Evolutionary conservation across 2,113 vertebrate genomes (phyloP).

Genomic region (Benitochromis conjunctus): DNA sequence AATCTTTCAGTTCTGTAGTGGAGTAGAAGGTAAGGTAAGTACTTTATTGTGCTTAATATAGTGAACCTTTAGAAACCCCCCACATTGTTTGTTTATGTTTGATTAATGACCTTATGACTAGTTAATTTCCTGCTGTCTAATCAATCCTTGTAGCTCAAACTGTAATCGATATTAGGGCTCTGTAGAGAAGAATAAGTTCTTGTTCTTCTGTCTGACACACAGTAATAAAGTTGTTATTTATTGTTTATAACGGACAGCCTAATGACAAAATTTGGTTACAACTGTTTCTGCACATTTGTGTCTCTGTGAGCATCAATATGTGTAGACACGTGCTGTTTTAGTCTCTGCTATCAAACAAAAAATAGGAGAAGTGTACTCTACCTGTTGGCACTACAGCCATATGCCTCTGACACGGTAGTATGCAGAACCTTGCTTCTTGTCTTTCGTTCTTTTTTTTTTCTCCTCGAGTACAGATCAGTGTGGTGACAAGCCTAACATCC

Average conservation of each 20-base stretch:
- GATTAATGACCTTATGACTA: neutral
- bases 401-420: neutral
- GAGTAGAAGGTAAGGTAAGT: neutral
- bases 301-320: neutral
- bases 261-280: neutral
- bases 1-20: neutral
- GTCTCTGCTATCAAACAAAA: neutral
- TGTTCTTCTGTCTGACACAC: neutral
- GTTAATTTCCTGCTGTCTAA: neutral
- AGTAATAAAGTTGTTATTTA: neutral
- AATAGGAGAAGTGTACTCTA: neutral
- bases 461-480: neutral
- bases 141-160: neutral
- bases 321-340: neutral
- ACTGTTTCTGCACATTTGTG: neutral
- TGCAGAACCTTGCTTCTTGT: neutral
- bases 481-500: conserved; percentile 30
- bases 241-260: neutral
- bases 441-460: neutral
- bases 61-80: neutral
- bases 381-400: neutral
- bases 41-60: neutral
- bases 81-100: neutral
- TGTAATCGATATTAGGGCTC: neutral
- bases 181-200: neutral